Base-by-base conservation (phyloP, 2,888 invertebrate genomes). In the Epinotia ramella region DNA sequence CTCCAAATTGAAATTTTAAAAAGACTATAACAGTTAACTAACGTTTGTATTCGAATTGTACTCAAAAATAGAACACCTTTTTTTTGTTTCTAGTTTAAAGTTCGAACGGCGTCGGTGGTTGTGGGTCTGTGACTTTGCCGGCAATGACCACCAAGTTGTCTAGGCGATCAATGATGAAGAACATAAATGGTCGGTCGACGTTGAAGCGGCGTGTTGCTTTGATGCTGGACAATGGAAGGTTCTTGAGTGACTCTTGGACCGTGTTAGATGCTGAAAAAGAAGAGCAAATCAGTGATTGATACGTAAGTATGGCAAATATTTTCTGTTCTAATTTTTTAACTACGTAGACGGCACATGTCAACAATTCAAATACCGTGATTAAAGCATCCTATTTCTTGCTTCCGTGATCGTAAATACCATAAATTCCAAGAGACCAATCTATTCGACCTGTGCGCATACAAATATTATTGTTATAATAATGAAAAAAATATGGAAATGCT, bases 101-200 rank as follows among this genome's bases (percentile, higher is more conserved):
- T 77, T 88, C 88, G 70, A 88, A 88, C 0, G 89, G 87, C 13
- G 87, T 82, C 0, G 86, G 87, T 73, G 87, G 85, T 76, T 91
- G 88, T 0, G 96, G 96, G 75, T 95, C 92, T 24, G 89, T 91
- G 60, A 96, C 88, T 83, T 96, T 96, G 59, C 96, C 96, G 2
- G 95, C 95, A 33, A 95, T 95, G 2, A 96, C 93, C 0, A 96
- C 93, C 28, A 96, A 91, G 76, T 95, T 94, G 78, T 95, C 95
- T 66, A 95, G 85, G 46, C 92, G 91, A 78, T 96, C 96, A 62
- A 95, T 84, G 28, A 96, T 95, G 84, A 95, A 96, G 88, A 96
- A 96, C 73, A 96, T 87, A 88, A 96, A 96, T 0, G 96, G 96
- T 71, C 95, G 95, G 78, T 96, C 95, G 0, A 96, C 94, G 70